These are phyloP conservation scores for Etheostoma perlongum DNA, from an alignment of 2,797 vertebrate species.

Conservation along the genomic window DNA sequence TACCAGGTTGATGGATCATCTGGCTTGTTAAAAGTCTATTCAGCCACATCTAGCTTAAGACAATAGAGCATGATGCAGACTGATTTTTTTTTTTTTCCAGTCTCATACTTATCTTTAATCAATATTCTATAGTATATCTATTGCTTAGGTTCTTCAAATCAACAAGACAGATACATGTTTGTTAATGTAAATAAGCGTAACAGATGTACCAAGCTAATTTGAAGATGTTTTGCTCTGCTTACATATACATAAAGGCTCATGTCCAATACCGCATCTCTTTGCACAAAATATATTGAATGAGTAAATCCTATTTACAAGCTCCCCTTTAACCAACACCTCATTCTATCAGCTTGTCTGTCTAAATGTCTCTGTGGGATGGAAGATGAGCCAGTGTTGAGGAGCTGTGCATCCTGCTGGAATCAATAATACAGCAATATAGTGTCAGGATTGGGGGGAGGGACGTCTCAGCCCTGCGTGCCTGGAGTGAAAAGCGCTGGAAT, in stretches of 20 bases:
- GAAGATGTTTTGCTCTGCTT: background rate
- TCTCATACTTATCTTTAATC: background rate
- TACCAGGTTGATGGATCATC: slow-evolving; percentile 13
- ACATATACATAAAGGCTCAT: background rate
- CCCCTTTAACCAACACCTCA: slow-evolving; percentile 24
- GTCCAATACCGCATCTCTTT: background rate
- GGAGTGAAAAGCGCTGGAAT: slow-evolving; percentile 67
- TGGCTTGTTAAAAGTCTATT: slow-evolving; percentile 17
- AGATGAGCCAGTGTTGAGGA: slow-evolving; percentile 61
- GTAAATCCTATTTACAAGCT: slow-evolving; percentile 37
- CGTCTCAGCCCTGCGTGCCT: slow-evolving; percentile 52
- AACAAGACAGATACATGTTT: background rate
- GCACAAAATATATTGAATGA: slow-evolving; percentile 13
- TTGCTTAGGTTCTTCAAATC: background rate
- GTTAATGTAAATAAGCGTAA: background rate
- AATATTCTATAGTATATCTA: background rate
- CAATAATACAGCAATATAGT: slow-evolving; percentile 74
- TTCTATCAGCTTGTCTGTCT: slow-evolving; percentile 52
- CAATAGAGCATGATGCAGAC: slow-evolving; percentile 2
- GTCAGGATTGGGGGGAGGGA: slow-evolving; percentile 45
- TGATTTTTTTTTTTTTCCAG: background rate
- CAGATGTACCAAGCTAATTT: background rate
- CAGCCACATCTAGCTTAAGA: slow-evolving; percentile 1
- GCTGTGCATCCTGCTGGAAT: slow-evolving; percentile 64
- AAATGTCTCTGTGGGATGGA: slow-evolving; percentile 66